Conservation (phyloP, 1,140 invertebrate species). For the Conus betulinus region DNA sequence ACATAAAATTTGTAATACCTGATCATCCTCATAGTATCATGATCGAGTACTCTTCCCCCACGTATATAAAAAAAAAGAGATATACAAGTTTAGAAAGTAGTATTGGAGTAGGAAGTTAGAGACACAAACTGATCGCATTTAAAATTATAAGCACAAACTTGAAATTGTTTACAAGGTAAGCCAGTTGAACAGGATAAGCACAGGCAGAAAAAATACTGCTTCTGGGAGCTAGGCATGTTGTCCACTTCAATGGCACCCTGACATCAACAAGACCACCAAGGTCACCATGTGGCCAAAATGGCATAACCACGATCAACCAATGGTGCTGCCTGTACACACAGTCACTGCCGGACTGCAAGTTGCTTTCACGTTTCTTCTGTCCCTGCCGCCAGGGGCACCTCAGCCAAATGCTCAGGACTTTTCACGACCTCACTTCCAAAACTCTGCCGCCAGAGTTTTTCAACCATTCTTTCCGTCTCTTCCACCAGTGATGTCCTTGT, state of each 20-base stretch:
- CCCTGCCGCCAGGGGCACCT: constrained; percentile 22
- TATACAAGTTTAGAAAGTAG: too few species aligned
- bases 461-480: neutral
- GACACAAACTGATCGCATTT: too few species aligned
- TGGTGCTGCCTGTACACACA: constrained; percentile 5
- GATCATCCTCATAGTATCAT: too few species aligned
- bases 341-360: constrained; percentile 4
- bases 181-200: neutral
- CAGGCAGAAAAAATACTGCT: neutral
- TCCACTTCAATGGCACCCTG: neutral
- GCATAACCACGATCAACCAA: neutral
- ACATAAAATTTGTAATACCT: too few species aligned
- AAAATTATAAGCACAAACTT: too few species aligned
- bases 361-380: neutral
- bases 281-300: constrained; percentile 9
- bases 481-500: neutral
- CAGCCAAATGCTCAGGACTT: constrained; percentile 17
- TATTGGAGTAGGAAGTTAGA: too few species aligned
- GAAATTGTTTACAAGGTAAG: neutral
- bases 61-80: too few species aligned
- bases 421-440: neutral
- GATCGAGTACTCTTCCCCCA: too few species aligned
- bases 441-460: constrained; percentile 6
- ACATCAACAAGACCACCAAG: neutral
- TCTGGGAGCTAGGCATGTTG: neutral